Conservation (phyloP, 2,888 invertebrate genomes). For the Heliconius erato region DNA sequence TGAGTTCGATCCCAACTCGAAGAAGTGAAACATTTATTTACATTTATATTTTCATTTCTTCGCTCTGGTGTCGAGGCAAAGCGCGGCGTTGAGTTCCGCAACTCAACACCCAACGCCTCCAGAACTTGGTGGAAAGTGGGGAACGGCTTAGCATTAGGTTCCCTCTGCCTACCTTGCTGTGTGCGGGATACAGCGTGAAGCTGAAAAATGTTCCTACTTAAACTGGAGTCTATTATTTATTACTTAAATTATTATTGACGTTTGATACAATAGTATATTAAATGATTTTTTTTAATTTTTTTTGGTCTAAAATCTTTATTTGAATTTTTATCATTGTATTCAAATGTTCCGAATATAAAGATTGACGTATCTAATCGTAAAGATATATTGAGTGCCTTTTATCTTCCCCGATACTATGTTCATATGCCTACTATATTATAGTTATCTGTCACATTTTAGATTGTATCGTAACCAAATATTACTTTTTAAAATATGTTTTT, state of each 20-base stretch:
- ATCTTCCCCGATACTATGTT: conserved; percentile 19
- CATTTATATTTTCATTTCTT: no score
- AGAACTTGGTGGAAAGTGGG: no score
- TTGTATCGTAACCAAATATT: conserved; percentile 26
- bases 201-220: background rate
- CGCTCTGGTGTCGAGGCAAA: no score
- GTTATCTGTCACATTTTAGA: conserved; percentile 30
- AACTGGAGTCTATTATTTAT: no score
- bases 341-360: conserved; percentile 19
- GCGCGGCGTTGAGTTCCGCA: no score
- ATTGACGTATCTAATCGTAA: conserved; percentile 47
- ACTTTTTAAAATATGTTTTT: background rate
- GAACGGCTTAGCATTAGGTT: no score
- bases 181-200: no score
- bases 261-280: background rate
- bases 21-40: no score
- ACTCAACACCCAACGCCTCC: no score
- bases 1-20: no score
- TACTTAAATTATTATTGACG: no score
- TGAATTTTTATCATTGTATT: conserved; percentile 21
- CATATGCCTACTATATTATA: background rate
- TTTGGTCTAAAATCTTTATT: background rate
- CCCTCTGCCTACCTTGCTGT: no score
- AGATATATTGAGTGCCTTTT: conserved; percentile 24
- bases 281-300: background rate